Percentiles rank a stretch among this genome's conserved stretches.
Evolutionary conservation across 53 echinoderm and acorn worm genomes (phyloP).

Genomic region (Luidia sarsii): DNA sequence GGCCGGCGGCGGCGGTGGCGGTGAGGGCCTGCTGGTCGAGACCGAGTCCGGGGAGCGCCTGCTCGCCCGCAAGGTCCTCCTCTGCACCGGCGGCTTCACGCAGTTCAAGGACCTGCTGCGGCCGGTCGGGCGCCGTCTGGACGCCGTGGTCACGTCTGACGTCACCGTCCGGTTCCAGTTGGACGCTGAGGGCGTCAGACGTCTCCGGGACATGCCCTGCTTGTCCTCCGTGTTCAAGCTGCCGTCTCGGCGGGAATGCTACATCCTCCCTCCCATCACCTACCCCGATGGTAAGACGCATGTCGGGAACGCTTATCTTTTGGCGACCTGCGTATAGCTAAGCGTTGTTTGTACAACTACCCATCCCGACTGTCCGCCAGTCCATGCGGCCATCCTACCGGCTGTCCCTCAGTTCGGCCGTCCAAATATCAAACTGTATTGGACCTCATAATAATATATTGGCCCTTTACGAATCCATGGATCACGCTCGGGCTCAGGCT

Average conservation of each 20-base stretch:
- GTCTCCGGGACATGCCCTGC: constrained; percentile 45
- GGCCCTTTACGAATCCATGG: no score
- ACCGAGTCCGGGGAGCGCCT: constrained; percentile 24
- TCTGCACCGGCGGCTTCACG: constrained; percentile 64
- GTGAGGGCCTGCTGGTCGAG: background rate
- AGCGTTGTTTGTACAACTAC: background rate
- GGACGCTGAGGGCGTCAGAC: background rate
- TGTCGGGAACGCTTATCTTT: background rate
- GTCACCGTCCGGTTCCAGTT: constrained; percentile 54
- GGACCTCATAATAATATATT: no score
- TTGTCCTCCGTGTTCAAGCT: constrained; percentile 1
- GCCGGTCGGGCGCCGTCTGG: constrained; percentile 31
- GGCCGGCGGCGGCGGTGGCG: background rate
- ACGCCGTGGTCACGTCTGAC: constrained; percentile 43
- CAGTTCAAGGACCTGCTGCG: constrained; percentile 50
- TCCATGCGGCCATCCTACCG: no score
- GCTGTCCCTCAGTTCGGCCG: no score
- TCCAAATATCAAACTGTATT: no score
- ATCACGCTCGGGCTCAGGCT: no score
- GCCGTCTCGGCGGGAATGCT: constrained; percentile 20
- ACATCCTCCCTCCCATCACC: constrained; percentile 59
- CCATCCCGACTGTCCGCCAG: background rate
- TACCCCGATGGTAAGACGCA: constrained; percentile 59
- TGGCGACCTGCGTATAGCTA: background rate
- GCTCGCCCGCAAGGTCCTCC: constrained; percentile 35